Conservation (phyloP, 92 coral and sea anemone species). For the Palythoa heliodiscus region DNA sequence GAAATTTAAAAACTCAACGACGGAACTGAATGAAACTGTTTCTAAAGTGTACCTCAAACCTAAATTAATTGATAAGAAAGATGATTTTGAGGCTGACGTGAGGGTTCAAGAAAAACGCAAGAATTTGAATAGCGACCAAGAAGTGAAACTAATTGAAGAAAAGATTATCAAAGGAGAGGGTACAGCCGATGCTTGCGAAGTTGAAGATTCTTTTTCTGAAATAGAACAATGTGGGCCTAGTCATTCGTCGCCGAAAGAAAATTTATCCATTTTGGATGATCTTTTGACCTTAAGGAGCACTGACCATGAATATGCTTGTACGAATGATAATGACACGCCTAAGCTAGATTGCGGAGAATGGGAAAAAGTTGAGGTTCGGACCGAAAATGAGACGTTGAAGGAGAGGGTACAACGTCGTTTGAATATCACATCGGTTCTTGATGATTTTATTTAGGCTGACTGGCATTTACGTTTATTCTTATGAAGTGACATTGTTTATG, state of each 20-base stretch:
- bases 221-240: neutral
- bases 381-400: conserved; percentile 1
- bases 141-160: neutral
- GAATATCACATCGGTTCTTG: conserved; percentile 34
- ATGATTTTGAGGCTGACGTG: neutral
- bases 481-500: too few relatives aligned
- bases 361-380: neutral
- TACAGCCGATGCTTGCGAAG: neutral
- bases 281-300: neutral
- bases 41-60: neutral
- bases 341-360: neutral
- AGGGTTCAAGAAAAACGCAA: neutral
- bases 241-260: neutral
- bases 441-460: conserved; percentile 4
- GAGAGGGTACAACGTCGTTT: conserved; percentile 23
- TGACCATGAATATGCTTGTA: neutral
- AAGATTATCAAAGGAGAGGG: neutral
- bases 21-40: neutral
- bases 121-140: neutral
- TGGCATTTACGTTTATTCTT: too few relatives aligned
- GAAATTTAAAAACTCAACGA: neutral
- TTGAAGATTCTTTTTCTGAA: neutral
- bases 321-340: neutral
- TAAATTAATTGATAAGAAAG: neutral
- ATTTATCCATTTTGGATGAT: conserved; percentile 22